Evolutionary conservation across 2,797 vertebrate species (phyloP).

Genomic region (Scolopax rusticola): DNA sequence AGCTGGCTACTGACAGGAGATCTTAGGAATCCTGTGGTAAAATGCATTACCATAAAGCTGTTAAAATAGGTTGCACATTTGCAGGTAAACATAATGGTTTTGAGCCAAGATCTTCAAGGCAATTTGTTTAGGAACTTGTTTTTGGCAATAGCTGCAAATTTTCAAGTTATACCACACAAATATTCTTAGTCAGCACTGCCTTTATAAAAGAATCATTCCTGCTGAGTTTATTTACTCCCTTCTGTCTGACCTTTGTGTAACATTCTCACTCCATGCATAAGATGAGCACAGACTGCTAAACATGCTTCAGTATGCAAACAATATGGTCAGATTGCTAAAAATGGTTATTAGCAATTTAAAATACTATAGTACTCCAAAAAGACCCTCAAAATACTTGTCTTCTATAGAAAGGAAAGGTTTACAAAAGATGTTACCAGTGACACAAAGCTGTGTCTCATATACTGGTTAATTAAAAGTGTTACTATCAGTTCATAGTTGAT

Average conservation of each 20-base stretch:
- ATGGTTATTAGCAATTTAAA: background rate
- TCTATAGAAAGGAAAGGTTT: background rate
- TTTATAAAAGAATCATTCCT: background rate
- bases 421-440: background rate
- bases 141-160: background rate
- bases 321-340: background rate
- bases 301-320: background rate
- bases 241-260: background rate
- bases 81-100: background rate
- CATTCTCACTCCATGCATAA: background rate
- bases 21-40: background rate
- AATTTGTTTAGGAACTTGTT: background rate
- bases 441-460: background rate
- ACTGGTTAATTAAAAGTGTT: background rate
- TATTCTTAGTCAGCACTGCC: background rate
- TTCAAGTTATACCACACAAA: background rate
- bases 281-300: background rate
- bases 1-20: background rate
- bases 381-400: background rate
- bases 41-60: background rate
- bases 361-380: background rate
- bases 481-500: background rate
- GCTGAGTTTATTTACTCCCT: background rate
- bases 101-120: background rate
- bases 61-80: background rate